Percentiles rank a stretch among this genome's conserved stretches.
Conservation (phyloP, 2,113 vertebrate genomes). For the Elgaria multicarinata region DNA sequence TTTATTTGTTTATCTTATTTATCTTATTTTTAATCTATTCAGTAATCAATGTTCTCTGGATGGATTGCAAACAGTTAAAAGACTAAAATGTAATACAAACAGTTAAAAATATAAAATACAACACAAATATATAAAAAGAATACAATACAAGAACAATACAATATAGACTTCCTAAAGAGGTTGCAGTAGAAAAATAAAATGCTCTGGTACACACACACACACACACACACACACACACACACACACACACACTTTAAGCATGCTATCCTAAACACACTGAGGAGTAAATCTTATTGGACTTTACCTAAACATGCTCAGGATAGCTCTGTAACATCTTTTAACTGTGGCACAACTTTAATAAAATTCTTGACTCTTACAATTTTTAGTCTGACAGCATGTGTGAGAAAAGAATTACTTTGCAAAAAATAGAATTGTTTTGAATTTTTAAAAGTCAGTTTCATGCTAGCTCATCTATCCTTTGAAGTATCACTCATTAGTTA, state of each 20-base stretch:
- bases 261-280: neutral
- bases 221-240: no score
- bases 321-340: neutral
- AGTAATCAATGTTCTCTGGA: no score
- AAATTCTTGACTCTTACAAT: neutral
- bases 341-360: neutral
- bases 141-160: no score
- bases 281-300: neutral
- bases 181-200: neutral
- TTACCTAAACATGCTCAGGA: neutral
- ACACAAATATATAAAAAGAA: no score
- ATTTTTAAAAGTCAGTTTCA: slow-evolving; percentile 12
- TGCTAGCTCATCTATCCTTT: neutral
- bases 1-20: no score
- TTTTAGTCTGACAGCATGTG: no score
- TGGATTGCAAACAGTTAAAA: no score
- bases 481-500: neutral
- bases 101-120: no score
- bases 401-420: neutral
- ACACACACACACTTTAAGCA: neutral
- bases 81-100: no score
- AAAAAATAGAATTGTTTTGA: neutral
- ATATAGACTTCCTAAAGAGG: neutral
- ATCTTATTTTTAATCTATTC: no score
- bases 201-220: no score